phyloP scores from a whole-genome alignment of 2,113 vertebrate genomes.

The Eidolon helvum region DNA sequence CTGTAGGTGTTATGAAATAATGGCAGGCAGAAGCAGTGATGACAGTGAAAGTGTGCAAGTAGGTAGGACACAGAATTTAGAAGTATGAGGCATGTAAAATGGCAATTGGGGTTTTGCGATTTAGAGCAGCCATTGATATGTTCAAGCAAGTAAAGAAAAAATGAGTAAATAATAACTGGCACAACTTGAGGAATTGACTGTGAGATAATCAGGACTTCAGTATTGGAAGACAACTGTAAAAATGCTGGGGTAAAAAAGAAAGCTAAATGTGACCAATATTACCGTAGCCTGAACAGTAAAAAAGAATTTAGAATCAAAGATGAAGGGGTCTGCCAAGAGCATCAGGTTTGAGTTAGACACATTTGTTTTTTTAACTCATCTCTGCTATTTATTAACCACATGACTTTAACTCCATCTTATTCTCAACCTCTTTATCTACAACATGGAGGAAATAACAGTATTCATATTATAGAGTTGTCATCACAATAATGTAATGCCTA shows the following conservation, averaged over 20 bases:
- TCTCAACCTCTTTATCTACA: neutral
- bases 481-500: neutral
- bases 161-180: neutral
- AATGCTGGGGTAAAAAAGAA: neutral
- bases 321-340: neutral
- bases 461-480: neutral
- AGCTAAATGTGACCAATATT: neutral
- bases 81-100: neutral
- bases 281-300: neutral
- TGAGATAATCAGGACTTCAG: neutral
- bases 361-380: neutral
- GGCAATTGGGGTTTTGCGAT: neutral
- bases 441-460: neutral
- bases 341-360: neutral
- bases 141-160: neutral
- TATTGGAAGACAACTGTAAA: neutral
- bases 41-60: neutral
- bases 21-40: neutral
- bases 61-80: neutral
- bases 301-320: neutral
- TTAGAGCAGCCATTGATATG: neutral
- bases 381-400: neutral
- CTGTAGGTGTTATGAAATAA: neutral
- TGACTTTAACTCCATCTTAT: neutral
- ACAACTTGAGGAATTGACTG: neutral